Percentiles rank a stretch among this genome's conserved stretches.
phyloP scores from a whole-genome alignment of 2,797 vertebrate species.

The Melanotaenia pygmaea region DNA sequence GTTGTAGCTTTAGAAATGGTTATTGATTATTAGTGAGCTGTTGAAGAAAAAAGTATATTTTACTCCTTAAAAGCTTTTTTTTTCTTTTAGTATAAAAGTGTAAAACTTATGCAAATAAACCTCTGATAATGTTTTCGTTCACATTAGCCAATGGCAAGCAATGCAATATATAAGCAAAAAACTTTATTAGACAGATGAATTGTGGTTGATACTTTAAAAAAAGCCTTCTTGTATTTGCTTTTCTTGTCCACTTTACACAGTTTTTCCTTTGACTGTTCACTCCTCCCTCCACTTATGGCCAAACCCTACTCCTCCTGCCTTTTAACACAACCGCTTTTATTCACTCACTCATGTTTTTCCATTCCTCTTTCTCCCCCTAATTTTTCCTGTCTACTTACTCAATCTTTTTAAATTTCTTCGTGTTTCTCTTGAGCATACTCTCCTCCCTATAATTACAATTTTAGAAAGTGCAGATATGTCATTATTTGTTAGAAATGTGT shows the following conservation, averaged over 20 bases:
- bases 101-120: not conserved
- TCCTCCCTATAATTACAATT: conserved; percentile 57
- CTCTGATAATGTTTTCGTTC: not conserved
- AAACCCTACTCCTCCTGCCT: conserved; percentile 20
- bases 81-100: not conserved
- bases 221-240: conserved; percentile 8
- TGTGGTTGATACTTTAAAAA: conserved; percentile 13
- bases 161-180: conserved; percentile 3
- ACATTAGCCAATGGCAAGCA: not conserved
- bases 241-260: conserved; percentile 38
- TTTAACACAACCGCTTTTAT: conserved; percentile 42
- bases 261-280: conserved; percentile 44
- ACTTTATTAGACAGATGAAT: not conserved
- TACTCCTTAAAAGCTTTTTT: not conserved
- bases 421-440: conserved; percentile 23
- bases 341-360: conserved; percentile 65
- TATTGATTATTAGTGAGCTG: not conserved
- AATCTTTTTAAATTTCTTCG: conserved; percentile 18
- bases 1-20: not conserved
- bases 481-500: conserved; percentile 30
- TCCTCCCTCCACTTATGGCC: conserved; percentile 18
- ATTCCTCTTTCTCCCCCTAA: conserved; percentile 15
- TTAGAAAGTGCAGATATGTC: conserved; percentile 15
- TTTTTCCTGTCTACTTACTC: conserved; percentile 33
- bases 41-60: not conserved